These are phyloP conservation scores for Drosophila vallismaia DNA, from an alignment of 2,888 invertebrate species.

Conservation along the genomic window DNA sequence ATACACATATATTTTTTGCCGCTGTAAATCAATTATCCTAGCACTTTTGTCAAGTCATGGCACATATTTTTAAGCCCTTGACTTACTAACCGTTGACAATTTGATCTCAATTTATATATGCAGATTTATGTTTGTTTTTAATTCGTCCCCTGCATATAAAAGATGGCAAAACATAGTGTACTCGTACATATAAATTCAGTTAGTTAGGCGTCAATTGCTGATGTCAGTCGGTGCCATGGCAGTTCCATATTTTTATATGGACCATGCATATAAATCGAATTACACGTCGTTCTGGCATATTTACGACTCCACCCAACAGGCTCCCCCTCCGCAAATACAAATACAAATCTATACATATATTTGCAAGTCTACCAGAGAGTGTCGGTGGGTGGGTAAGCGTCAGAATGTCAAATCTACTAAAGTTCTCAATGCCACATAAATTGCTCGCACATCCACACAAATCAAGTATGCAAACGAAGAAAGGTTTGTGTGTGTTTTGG, in stretches of 20 bases:
- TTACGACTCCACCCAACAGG: slow-evolving; percentile 56
- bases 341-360: slow-evolving; percentile 7
- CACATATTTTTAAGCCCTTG: slow-evolving; percentile 13
- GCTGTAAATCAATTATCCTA: slow-evolving; percentile 5
- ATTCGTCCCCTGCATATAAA: slow-evolving; percentile 8
- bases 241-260: slow-evolving; percentile 25
- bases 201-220: slow-evolving; percentile 34
- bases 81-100: slow-evolving; percentile 10
- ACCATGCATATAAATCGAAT: slow-evolving; percentile 69
- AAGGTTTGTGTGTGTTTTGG: slow-evolving; percentile 37
- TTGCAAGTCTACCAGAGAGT: slow-evolving; percentile 7
- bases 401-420: slow-evolving; percentile 69
- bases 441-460: slow-evolving; percentile 63
- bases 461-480: slow-evolving; percentile 77
- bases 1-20: not conserved
- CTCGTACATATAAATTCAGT: slow-evolving; percentile 4
- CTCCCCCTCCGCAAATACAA: slow-evolving; percentile 12
- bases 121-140: slow-evolving; percentile 39
- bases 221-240: not conserved
- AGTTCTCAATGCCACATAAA: slow-evolving; percentile 77
- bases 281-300: slow-evolving; percentile 67
- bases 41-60: not conserved
- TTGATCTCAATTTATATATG: slow-evolving; percentile 35
- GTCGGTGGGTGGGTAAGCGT: slow-evolving; percentile 31
- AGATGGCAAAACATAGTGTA: not conserved